Percentiles rank a stretch among this genome's conserved stretches.
Evolutionary conservation across 2,888 invertebrate species (phyloP).

Genomic region (Agapostemon virescens): DNA sequence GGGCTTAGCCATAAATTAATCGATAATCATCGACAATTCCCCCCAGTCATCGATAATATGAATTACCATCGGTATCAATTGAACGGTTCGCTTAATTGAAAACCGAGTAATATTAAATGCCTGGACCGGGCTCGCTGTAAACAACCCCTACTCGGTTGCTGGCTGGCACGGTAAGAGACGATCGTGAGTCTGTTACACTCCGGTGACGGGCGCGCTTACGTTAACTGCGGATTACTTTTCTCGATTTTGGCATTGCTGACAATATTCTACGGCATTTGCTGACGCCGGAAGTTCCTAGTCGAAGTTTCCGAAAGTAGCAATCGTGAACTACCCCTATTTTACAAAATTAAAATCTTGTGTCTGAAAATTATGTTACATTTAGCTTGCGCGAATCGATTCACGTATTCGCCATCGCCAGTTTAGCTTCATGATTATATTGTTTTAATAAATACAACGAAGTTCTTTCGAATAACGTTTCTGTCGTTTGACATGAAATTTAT

Average conservation of each 20-base stretch:
- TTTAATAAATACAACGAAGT: too few species aligned
- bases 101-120: constrained; percentile 15
- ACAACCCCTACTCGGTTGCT: constrained; percentile 5
- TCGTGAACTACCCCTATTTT: neutral
- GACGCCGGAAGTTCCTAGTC: neutral
- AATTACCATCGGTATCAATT: constrained; percentile 28
- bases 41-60: constrained; percentile 27
- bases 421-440: too few species aligned
- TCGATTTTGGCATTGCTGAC: constrained; percentile 1
- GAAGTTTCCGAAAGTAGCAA: neutral
- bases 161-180: too few species aligned
- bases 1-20: constrained; percentile 35
- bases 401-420: neutral
- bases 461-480: too few species aligned
- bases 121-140: neutral
- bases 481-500: too few species aligned
- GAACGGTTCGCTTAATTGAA: constrained; percentile 29
- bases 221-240: neutral
- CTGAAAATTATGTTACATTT: too few species aligned
- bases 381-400: neutral
- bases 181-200: neutral
- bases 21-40: constrained; percentile 35
- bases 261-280: neutral
- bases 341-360: too few species aligned
- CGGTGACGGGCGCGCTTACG: neutral